Conservation (phyloP, 2,888 invertebrate genomes). For the Nymphalis polychloros region DNA sequence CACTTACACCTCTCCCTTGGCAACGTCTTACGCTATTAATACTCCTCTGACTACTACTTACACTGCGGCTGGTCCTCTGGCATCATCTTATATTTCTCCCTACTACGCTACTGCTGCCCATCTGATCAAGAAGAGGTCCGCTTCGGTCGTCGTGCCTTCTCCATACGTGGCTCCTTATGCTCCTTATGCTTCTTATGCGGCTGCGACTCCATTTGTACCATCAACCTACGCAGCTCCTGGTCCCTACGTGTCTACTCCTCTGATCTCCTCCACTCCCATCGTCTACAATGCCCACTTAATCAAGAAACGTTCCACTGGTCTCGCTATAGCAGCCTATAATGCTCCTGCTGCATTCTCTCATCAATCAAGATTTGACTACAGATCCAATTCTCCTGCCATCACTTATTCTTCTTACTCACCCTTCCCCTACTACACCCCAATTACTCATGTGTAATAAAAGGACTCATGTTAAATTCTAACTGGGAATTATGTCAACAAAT, state of each 20-base stretch:
- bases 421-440: conserved; percentile 39
- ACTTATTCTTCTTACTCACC: conserved; percentile 43
- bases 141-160: conserved; percentile 42
- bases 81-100: conserved; percentile 30
- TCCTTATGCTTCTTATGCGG: conserved; percentile 35
- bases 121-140: conserved; percentile 68
- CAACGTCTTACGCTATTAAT: conserved; percentile 46
- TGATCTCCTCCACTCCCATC: conserved; percentile 26
- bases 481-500: not conserved
- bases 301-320: conserved; percentile 33
- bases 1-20: conserved; percentile 35
- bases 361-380: conserved; percentile 51
- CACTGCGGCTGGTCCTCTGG: conserved; percentile 21
- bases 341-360: conserved; percentile 51
- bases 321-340: conserved; percentile 40
- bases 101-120: conserved; percentile 51
- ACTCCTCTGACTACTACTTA: conserved; percentile 43
- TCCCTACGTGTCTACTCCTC: conserved; percentile 24
- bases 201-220: conserved; percentile 41
- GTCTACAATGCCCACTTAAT: conserved; percentile 37
- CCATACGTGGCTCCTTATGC: conserved; percentile 33
- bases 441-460: not conserved
- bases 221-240: conserved; percentile 31
- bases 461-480: not conserved
- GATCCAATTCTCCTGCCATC: conserved; percentile 44